Evolutionary conservation across 2,888 invertebrate genomes (phyloP).

Genomic region (Criorhina ranunculi): DNA sequence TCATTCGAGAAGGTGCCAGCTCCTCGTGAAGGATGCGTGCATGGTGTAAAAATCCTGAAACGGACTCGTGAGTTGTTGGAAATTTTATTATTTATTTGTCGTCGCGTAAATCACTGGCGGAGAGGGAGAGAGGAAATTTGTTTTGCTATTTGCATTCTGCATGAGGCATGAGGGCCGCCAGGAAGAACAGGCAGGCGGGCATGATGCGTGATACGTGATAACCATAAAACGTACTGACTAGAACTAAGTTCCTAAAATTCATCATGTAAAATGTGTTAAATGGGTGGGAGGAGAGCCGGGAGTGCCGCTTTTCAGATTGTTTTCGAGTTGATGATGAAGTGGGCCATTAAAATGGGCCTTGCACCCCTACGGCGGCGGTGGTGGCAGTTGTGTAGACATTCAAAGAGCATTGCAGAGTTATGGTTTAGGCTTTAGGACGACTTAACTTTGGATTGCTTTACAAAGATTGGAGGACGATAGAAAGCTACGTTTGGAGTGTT

Average conservation of each 20-base stretch:
- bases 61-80: constrained; percentile 39
- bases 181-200: constrained; percentile 7
- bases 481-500: no score
- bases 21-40: constrained; percentile 36
- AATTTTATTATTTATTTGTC: constrained; percentile 71
- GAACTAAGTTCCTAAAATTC: constrained; percentile 62
- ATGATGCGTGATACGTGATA: constrained; percentile 68
- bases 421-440: no score
- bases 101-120: constrained; percentile 64
- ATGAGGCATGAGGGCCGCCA: constrained; percentile 12
- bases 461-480: no score
- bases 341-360: constrained; percentile 52
- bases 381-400: constrained; percentile 8
- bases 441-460: no score
- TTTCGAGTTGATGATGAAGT: constrained; percentile 69
- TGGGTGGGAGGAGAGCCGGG: constrained; percentile 20
- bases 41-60: constrained; percentile 26
- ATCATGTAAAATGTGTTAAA: constrained; percentile 68
- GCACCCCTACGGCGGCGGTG: constrained; percentile 11
- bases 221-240: constrained; percentile 47
- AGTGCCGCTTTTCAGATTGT: constrained; percentile 65
- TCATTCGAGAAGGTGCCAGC: constrained; percentile 22
- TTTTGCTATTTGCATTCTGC: constrained; percentile 73
- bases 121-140: constrained; percentile 51
- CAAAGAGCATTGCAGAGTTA: neutral